These are phyloP conservation scores for Yoshiicerus persimilis DNA, from an alignment of 1,140 invertebrate species.

Conservation along the genomic window DNA sequence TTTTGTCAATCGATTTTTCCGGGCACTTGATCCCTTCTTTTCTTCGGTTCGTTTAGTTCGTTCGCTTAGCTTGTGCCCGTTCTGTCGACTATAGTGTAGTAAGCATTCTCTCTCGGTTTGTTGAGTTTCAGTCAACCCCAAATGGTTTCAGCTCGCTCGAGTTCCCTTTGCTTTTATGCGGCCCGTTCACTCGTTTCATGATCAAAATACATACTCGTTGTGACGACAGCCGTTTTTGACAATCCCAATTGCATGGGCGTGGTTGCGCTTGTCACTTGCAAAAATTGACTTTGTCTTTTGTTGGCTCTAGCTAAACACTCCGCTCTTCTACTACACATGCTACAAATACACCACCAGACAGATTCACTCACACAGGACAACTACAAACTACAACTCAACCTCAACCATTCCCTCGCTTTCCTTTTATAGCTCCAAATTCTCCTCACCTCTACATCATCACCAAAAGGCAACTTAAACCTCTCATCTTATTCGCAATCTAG, in stretches of 20 bases:
- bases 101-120: neutral
- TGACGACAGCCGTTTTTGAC: conserved; percentile 46
- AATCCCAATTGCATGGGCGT: conserved; percentile 47
- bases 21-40: conserved; percentile 34
- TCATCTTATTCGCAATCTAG: no score
- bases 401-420: neutral
- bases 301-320: neutral
- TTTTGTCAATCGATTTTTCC: conserved; percentile 46
- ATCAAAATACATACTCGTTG: conserved; percentile 24
- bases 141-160: conserved; percentile 12
- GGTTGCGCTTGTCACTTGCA: conserved; percentile 49
- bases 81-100: no score
- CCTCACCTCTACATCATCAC: neutral
- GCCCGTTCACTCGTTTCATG: conserved; percentile 12
- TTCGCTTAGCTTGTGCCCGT: neutral
- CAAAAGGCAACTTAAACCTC: neutral
- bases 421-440: neutral
- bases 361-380: neutral
- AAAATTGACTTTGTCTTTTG: conserved; percentile 38
- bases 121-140: conserved; percentile 8
- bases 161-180: conserved; percentile 14
- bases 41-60: neutral
- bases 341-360: neutral
- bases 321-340: neutral
- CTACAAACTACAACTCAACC: neutral